Base-by-base conservation (phyloP, 2,797 vertebrate species). In the Phoeniculus purpureus region DNA sequence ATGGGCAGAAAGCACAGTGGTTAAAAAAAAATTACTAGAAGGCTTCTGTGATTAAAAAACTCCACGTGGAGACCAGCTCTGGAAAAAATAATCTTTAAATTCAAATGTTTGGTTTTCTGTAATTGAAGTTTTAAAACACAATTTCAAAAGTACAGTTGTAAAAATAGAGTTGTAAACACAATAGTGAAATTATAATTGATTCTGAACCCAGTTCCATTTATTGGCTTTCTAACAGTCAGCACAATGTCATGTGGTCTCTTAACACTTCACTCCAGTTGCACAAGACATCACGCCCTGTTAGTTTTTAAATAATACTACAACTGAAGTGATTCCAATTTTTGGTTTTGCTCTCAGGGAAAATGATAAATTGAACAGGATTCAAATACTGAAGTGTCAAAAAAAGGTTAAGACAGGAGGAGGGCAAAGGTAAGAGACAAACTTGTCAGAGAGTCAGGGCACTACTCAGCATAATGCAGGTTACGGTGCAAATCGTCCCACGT, bases 21-120 rank as follows among this genome's bases (percentile, higher is more conserved):
- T 85, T 70, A 81, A 40, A 82, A 92, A 91, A 87, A 92, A 87
- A 65, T n/a, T 4, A 62, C 32, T 61, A 37, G 7, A 70, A 81
- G 52, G 23, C 5, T 80, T 82, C 47, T 65, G 17, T 29, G n/a
- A 34, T 68, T 66, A 48, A 71, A 77, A 91, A 81, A 13, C 12
- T 3, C 54, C 14, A 29, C 19, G 52, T 0, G 3, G 85, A 62
- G 45, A 80, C 5, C 60, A 81, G 32, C 21, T 56, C 34, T 26
- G 22, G 18, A 50, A 91, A 80, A 90, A 81, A 22, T 85, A 81
- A 22, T 4, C 5, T 68, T 87, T 87, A 45, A 85, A 68, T 7
- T 51, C 18, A 67, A 85, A 76, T 18, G 6, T 43, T 66, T 40
- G 26, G 16, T 60, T 60, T 84, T 85, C 26, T 54, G 34, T 75